These are phyloP conservation scores for Drosophila differens DNA, from an alignment of 2,888 invertebrate genomes.

Conservation along the genomic window DNA sequence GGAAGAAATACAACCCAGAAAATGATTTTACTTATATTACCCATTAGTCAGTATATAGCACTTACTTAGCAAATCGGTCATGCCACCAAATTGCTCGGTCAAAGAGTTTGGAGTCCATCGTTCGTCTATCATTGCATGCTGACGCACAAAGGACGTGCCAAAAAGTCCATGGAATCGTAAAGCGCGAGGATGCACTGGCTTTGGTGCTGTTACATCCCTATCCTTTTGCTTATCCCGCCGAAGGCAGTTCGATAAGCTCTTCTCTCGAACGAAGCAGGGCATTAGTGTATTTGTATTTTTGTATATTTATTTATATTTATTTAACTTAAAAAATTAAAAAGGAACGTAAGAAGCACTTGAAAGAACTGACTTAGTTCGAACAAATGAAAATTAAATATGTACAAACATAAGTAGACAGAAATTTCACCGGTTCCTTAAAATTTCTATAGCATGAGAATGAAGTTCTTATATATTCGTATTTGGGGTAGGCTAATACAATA, in stretches of 20 bases:
- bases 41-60: neutral
- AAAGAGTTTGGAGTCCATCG: slow-evolving; percentile 82
- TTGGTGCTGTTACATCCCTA: slow-evolving; percentile 69
- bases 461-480: neutral
- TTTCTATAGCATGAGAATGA: too few species aligned
- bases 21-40: neutral
- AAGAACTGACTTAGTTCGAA: neutral
- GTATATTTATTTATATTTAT: slow-evolving; percentile 7
- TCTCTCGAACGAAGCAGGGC: slow-evolving; percentile 67
- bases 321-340: neutral
- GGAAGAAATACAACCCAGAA: neutral
- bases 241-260: slow-evolving; percentile 25
- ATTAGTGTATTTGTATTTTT: slow-evolving; percentile 27
- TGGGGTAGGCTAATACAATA: slow-evolving; percentile 1
- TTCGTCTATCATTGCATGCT: slow-evolving; percentile 82
- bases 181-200: slow-evolving; percentile 79
- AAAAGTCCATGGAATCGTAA: slow-evolving; percentile 83
- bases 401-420: slow-evolving; percentile 2
- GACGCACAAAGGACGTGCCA: slow-evolving; percentile 79
- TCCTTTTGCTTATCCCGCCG: slow-evolving; percentile 47
- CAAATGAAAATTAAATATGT: neutral
- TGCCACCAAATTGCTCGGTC: slow-evolving; percentile 81
- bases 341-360: neutral
- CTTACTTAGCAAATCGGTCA: slow-evolving; percentile 82
- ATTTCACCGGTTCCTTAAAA: slow-evolving; percentile 8